Percentiles rank a stretch among this genome's conserved stretches.
Conservation (phyloP, 1,140 invertebrate species). For the Drosophila funebris region DNA sequence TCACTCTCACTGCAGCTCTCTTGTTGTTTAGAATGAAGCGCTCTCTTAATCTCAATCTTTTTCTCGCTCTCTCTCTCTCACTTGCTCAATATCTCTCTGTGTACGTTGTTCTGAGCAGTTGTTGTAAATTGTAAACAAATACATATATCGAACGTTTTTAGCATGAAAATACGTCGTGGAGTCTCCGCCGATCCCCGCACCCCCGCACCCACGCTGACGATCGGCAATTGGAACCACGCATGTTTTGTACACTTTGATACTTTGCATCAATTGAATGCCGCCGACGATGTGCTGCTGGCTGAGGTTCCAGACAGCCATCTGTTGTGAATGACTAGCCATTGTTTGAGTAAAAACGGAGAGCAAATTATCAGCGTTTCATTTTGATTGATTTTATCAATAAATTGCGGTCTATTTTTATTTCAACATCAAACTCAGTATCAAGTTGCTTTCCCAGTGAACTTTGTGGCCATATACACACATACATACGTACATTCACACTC, state of each 20-base stretch:
- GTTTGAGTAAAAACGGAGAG: constrained; percentile 29
- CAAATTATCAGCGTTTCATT: constrained; percentile 48
- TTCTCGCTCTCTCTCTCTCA: constrained; percentile 18
- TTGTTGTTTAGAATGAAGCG: constrained; percentile 23
- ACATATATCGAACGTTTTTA: constrained; percentile 43
- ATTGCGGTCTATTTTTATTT: constrained; percentile 69
- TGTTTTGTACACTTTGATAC: constrained; percentile 34
- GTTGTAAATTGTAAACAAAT: constrained; percentile 64
- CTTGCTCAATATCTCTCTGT: neutral
- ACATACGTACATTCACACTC: constrained; percentile 5
- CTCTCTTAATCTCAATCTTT: too few relatives aligned
- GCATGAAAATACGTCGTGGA: constrained; percentile 35
- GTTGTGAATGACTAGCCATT: constrained; percentile 43
- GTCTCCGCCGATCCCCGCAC: neutral
- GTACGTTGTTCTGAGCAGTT: constrained; percentile 23
- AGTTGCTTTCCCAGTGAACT: constrained; percentile 75
- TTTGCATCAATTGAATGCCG: constrained; percentile 54
- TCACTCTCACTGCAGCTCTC: constrained; percentile 30
- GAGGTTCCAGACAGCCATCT: constrained; percentile 33
- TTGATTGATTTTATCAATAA: constrained; percentile 66
- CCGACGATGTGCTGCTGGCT: neutral
- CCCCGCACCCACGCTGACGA: neutral
- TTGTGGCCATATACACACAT: constrained; percentile 48
- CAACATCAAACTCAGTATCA: constrained; percentile 50
- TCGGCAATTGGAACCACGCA: constrained; percentile 28